phyloP scores from a whole-genome alignment of 2,113 vertebrate species.

The Ictalurus punctatus region DNA sequence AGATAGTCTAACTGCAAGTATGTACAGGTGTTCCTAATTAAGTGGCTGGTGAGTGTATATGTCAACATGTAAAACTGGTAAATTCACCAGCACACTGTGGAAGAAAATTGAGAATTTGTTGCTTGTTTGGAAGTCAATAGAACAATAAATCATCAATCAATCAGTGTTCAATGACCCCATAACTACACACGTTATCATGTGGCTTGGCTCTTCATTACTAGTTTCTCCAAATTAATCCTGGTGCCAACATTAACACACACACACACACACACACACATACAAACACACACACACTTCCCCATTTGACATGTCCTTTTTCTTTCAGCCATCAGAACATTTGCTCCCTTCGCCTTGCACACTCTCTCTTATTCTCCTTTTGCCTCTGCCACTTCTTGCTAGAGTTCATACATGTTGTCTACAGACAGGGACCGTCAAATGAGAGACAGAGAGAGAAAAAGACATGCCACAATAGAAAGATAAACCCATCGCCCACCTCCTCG shows the following conservation, averaged over 20 bases:
- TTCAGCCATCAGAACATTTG: not conserved
- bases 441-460: slow-evolving; percentile 6
- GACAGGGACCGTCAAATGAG: not conserved
- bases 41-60: not conserved
- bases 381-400: not conserved
- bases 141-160: not conserved
- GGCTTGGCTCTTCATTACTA: not conserved
- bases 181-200: not conserved
- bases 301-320: slow-evolving; percentile 15
- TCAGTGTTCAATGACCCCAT: not conserved
- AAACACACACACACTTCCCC: not conserved
- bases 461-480: slow-evolving; percentile 53
- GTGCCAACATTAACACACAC: slow-evolving; percentile 32
- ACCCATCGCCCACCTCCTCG: slow-evolving; percentile 53
- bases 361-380: slow-evolving; percentile 7
- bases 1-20: not conserved
- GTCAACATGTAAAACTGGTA: not conserved
- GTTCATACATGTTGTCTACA: not conserved
- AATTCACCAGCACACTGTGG: not conserved
- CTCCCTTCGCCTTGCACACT: not conserved
- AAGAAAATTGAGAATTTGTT: not conserved
- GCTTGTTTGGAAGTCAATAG: not conserved
- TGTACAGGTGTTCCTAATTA: not conserved
- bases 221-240: slow-evolving; percentile 33
- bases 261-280: not conserved